Evolutionary conservation across 2,888 invertebrate genomes (phyloP).

Genomic region (Sarcophaga carnaria): DNA sequence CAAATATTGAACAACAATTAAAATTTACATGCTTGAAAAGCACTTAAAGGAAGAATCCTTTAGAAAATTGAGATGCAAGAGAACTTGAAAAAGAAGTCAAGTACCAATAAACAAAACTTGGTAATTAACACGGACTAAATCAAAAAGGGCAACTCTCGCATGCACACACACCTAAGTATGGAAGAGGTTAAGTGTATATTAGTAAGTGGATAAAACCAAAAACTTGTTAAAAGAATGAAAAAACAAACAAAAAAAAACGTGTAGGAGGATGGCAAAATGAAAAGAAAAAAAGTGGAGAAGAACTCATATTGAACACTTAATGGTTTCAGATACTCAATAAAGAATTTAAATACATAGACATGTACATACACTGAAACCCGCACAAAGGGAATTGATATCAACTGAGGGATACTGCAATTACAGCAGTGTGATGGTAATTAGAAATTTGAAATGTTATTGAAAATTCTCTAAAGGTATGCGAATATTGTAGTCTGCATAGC

Average conservation of each 20-base stretch:
- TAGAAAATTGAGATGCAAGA: constrained; percentile 57
- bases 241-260: not conserved
- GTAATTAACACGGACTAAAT: constrained; percentile 69
- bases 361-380: not conserved
- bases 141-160: constrained; percentile 37
- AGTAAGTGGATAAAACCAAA: constrained; percentile 67
- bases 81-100: constrained; percentile 65
- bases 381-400: not conserved
- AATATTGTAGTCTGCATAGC: too few species aligned
- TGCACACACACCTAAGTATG: not conserved
- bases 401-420: not conserved
- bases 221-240: constrained; percentile 59
- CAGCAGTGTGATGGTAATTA: not conserved
- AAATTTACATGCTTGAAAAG: constrained; percentile 54
- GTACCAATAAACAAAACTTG: constrained; percentile 68
- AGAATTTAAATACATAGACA: constrained; percentile 44
- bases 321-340: constrained; percentile 55
- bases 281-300: constrained; percentile 6
- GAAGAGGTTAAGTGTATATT: constrained; percentile 2
- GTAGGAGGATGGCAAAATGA: not conserved
- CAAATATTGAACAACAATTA: constrained; percentile 49
- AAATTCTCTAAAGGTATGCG: too few species aligned
- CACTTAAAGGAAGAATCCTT: constrained; percentile 37
- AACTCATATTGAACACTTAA: constrained; percentile 56
- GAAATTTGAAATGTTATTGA: not conserved